A percentile compares a stretch with the other conserved stretches of the same genome.
These are phyloP conservation scores for Linhomoeus sp. DNA, from an alignment of 2,888 invertebrate genomes.

Conservation along the genomic window DNA sequence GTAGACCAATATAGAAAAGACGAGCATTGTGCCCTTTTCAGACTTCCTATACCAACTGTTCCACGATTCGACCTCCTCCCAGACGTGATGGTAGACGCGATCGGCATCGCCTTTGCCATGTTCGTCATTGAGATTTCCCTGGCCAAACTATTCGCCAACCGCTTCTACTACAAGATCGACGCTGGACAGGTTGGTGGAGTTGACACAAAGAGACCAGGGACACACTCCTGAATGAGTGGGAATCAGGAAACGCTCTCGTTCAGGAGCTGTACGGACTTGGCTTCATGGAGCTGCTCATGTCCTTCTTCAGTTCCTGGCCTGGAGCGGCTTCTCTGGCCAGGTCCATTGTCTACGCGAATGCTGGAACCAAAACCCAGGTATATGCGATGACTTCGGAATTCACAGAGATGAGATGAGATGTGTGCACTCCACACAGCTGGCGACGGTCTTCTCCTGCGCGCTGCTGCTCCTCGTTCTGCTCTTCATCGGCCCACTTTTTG, in stretches of 20 bases:
- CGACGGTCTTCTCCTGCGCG: slow-evolving; percentile 52
- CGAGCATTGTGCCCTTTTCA: too few relatives aligned
- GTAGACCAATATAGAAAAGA: too few relatives aligned
- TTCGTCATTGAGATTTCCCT: slow-evolving; percentile 35
- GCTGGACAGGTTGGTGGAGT: slow-evolving; percentile 33
- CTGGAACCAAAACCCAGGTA: slow-evolving; percentile 62
- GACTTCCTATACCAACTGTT: slow-evolving; percentile 11
- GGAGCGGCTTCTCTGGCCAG: slow-evolving; percentile 34
- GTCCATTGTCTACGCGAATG: slow-evolving; percentile 52
- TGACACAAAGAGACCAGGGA: too few relatives aligned
- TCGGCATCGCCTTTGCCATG: slow-evolving; percentile 30
- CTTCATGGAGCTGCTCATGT: slow-evolving; percentile 45
- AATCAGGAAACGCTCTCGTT: background rate
- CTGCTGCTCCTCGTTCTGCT: slow-evolving; percentile 56
- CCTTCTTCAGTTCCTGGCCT: slow-evolving; percentile 33
- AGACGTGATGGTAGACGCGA: slow-evolving; percentile 20
- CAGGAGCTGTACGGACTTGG: slow-evolving; percentile 36
- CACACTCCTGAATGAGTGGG: too few relatives aligned
- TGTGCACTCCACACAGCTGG: too few relatives aligned
- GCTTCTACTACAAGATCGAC: slow-evolving; percentile 31
- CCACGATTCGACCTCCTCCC: slow-evolving; percentile 11
- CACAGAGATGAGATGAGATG: too few relatives aligned
- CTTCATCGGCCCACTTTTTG: slow-evolving; percentile 68
- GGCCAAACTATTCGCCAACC: slow-evolving; percentile 32
- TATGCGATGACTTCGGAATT: too few relatives aligned